These are phyloP conservation scores for Pteria penguin DNA, from an alignment of 2,888 invertebrate species.

Conservation along the genomic window DNA sequence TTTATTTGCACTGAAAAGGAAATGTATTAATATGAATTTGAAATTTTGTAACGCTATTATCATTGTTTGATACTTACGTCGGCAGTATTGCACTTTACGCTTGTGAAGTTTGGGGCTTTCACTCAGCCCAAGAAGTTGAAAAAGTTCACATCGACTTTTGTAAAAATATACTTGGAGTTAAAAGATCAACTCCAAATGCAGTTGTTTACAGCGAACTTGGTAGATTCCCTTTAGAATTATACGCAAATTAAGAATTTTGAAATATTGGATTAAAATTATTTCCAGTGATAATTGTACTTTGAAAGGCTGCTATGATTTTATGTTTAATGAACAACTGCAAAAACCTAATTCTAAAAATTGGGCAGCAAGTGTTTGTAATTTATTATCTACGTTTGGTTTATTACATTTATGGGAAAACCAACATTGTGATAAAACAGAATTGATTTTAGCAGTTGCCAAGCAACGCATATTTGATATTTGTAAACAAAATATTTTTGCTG, in stretches of 20 bases:
- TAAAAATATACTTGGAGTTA: not conserved
- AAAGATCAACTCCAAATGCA: not conserved
- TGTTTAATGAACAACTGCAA: not conserved
- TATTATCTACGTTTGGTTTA: not conserved
- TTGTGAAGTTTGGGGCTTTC: not conserved
- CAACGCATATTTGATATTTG: not conserved
- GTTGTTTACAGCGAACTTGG: not conserved
- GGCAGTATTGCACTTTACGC: not conserved
- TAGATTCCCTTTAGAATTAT: not conserved
- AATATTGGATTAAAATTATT: not conserved
- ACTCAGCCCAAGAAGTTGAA: not conserved
- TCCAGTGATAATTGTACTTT: not conserved
- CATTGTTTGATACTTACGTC: slow-evolving; percentile 6
- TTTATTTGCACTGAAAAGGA: no score
- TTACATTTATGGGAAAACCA: not conserved
- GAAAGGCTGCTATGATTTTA: not conserved
- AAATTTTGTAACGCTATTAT: not conserved
- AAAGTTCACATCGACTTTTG: not conserved
- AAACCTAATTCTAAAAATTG: not conserved
- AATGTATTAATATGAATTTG: no score
- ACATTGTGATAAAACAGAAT: not conserved
- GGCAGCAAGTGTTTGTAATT: no score
- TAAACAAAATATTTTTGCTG: not conserved
- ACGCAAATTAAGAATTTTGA: not conserved
- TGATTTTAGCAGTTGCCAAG: slow-evolving; percentile 6